Evolutionary conservation across 2,888 invertebrate species (phyloP).

Genomic region (Tenthredo distinguenda): DNA sequence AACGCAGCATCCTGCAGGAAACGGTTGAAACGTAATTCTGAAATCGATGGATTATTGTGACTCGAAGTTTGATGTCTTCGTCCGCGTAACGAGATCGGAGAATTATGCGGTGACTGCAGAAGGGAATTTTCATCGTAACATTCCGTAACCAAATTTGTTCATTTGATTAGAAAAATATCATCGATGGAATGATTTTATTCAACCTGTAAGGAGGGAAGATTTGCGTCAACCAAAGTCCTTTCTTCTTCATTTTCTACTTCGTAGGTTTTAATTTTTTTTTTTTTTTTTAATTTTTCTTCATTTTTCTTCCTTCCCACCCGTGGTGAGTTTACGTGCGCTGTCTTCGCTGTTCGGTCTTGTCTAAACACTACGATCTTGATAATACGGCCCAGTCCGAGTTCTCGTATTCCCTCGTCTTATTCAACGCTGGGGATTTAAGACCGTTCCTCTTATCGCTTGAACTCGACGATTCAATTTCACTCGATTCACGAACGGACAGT

Average conservation of each 20-base stretch:
- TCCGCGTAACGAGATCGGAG: neutral
- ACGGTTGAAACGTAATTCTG: no score
- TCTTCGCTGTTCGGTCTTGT: slow-evolving; percentile 25
- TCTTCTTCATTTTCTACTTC: neutral
- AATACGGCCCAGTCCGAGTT: slow-evolving; percentile 1
- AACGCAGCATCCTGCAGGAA: no score
- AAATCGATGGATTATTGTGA: no score
- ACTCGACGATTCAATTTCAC: slow-evolving; percentile 47
- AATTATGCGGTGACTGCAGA: neutral
- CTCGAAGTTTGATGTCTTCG: no score
- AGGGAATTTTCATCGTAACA: no score
- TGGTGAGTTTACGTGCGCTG: slow-evolving; percentile 4
- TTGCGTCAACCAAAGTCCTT: neutral
- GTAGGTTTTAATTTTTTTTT: neutral
- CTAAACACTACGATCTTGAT: slow-evolving; percentile 48
- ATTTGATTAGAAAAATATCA: no score
- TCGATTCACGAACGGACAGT: neutral
- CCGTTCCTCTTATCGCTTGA: slow-evolving; percentile 6
- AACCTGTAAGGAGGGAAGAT: neutral
- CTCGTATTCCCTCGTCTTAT: slow-evolving; percentile 35
- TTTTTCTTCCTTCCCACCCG: neutral
- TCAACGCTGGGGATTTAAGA: slow-evolving; percentile 40
- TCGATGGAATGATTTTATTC: neutral
- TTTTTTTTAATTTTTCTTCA: neutral
- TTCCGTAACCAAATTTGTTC: no score